These are phyloP conservation scores for Fistularia commersonii DNA, from an alignment of 2,797 vertebrate genomes.

Conservation along the genomic window DNA sequence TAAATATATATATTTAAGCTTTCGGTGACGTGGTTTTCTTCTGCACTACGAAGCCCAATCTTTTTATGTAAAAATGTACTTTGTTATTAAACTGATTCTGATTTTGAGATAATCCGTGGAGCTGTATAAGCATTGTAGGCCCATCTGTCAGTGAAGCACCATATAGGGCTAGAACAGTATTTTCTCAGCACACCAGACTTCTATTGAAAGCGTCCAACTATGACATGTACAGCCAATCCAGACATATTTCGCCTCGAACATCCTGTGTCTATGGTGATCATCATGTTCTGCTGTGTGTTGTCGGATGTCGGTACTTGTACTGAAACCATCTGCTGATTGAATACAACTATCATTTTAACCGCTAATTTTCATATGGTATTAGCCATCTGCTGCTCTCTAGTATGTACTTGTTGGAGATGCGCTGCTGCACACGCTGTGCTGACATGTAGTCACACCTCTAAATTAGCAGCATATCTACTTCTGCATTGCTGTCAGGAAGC, in stretches of 20 bases:
- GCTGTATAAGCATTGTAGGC: constrained; percentile 14
- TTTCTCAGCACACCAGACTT: constrained; percentile 7
- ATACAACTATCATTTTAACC: constrained; percentile 5
- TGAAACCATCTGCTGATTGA: no score
- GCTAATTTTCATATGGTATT: constrained; percentile 11
- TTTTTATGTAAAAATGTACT: no score
- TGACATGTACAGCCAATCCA: constrained; percentile 12
- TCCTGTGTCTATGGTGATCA: not conserved
- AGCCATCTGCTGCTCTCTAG: constrained; percentile 11
- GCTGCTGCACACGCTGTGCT: not conserved
- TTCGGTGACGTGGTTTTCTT: no score
- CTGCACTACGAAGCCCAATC: no score
- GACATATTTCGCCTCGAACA: constrained; percentile 8
- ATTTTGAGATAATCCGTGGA: constrained; percentile 2
- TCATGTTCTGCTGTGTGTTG: not conserved
- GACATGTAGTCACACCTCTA: constrained; percentile 9
- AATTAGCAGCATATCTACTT: constrained; percentile 3
- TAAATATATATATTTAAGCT: no score
- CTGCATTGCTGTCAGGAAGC: constrained; percentile 9
- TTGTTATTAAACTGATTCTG: not conserved
- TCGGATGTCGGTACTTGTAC: no score
- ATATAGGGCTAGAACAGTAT: constrained; percentile 31
- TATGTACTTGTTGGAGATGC: constrained; percentile 11
- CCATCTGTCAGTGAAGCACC: constrained; percentile 27
- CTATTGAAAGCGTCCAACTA: constrained; percentile 36